Conservation (phyloP, 2,797 vertebrate species). For the Phoeniculus purpureus region DNA sequence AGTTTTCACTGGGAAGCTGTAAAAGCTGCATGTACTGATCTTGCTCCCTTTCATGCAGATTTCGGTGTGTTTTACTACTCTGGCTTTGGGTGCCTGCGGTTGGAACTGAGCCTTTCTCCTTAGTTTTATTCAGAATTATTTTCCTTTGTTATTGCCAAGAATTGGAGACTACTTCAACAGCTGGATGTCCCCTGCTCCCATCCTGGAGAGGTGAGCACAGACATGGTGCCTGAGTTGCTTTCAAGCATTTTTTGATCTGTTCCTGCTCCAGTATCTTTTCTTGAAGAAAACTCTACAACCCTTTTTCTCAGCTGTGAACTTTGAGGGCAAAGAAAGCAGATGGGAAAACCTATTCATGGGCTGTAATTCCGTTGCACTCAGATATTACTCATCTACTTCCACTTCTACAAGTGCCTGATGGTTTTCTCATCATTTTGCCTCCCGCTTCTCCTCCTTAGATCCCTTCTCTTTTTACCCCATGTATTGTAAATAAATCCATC, state of each 20-base stretch:
- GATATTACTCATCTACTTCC: neutral
- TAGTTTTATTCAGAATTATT: conserved; percentile 59
- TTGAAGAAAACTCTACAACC: neutral
- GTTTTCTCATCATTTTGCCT: neutral
- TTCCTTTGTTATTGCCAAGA: conserved; percentile 73
- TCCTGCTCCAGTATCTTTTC: neutral
- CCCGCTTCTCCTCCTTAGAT: neutral
- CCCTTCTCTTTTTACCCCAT: neutral
- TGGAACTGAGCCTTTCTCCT: conserved; percentile 31
- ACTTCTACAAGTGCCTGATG: neutral
- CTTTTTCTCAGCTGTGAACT: neutral
- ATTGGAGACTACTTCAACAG: conserved; percentile 42
- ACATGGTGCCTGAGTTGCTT: neutral
- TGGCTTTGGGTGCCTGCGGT: conserved; percentile 9
- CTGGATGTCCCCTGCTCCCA: conserved; percentile 9
- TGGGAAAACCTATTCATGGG: too few relatives aligned
- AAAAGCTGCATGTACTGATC: neutral
- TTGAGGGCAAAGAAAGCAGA: neutral
- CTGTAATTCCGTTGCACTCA: neutral
- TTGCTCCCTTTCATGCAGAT: neutral
- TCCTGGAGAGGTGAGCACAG: neutral
- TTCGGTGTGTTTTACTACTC: conserved; percentile 43
- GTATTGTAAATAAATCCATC: neutral
- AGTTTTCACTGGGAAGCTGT: neutral
- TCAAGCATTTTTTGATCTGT: neutral